Conservation (phyloP, 2,797 vertebrate species). For the Antennarius maculatus region DNA sequence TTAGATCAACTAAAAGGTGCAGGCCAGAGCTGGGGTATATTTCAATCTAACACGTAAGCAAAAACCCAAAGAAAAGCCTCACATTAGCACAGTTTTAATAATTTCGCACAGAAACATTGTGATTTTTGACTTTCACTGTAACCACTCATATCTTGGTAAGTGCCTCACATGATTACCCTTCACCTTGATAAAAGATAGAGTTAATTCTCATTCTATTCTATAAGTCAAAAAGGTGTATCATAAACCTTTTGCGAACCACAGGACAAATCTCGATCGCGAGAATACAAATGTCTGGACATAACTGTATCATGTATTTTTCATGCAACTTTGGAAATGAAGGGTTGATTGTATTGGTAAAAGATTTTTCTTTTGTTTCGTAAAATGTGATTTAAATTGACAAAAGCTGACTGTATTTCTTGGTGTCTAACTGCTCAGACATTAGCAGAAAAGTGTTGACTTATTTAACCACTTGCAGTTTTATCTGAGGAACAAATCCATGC, state of each 20-base stretch:
- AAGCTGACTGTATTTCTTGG: too few relatives aligned
- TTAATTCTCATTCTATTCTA: background rate
- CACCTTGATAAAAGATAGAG: background rate
- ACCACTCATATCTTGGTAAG: conserved; percentile 1
- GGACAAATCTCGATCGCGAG: too few relatives aligned
- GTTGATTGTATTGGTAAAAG: too few relatives aligned
- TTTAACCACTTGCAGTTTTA: too few relatives aligned
- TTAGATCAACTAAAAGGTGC: conserved; percentile 20
- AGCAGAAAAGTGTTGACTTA: too few relatives aligned
- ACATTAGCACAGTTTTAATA: background rate
- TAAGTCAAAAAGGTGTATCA: conserved; percentile 5
- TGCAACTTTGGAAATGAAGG: too few relatives aligned
- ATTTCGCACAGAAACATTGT: conserved; percentile 1
- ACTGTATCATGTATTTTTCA: too few relatives aligned
- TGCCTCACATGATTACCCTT: conserved; percentile 2
- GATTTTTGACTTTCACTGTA: background rate
- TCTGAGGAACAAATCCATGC: conserved; percentile 1
- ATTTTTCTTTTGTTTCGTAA: too few relatives aligned
- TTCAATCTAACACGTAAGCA: conserved; percentile 2
- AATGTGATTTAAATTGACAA: too few relatives aligned
- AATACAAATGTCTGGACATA: too few relatives aligned
- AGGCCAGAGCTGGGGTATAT: conserved; percentile 3
- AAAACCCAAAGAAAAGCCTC: background rate
- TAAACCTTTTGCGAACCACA: background rate
- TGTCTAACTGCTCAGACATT: too few relatives aligned